Evolutionary conservation across 2,888 invertebrate genomes (phyloP), one percentile per base, ranked within the genome.

Genomic region (Drosophila koepferae): DNA sequence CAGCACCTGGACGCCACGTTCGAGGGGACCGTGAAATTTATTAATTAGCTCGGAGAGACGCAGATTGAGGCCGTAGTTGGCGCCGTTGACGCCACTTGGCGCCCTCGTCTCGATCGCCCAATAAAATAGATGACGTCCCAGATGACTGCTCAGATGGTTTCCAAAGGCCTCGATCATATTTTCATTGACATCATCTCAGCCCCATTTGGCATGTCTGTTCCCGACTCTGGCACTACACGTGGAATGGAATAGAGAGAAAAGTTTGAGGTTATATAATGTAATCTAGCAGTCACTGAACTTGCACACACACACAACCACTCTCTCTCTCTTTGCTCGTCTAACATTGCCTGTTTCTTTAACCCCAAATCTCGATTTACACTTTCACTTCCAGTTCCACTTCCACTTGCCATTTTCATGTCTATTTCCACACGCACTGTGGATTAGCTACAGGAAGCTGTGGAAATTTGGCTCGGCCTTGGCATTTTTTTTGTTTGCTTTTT

Each of bases 121-220:
- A 78, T 95, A 94, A 60, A 95, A 92, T 53, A 95, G 91, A 82
- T 94, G 93, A 87, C 94, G 94, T 80, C 94, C 95, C 79, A 95
- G 91, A 74, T 94, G 92, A 91, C 92, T 93, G 81, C 93, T 92
- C 18, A 93, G 75, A 73, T 92, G 90, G 82, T 92, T 92, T 71
- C 92, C 91, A 84, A 93, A 92, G 43, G 92, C 92, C 86, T 93
- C 93, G 77, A 92, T 93, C 93, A 93, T 93, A 88, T 90, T 93
- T 75, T 46, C 16, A 31, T 51, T 68, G 64, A 70, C 72, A 55
- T 68, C 73, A 80, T 77, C 63, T 53, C 66, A 61, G 60, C 48
- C 55, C 49, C 38, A 38, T 72, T 44, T 77, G 59, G 65, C 86
- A 82, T 86, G 36, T 12, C 36, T 36, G 36, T 66, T 70, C 34